Evolutionary conservation across 2,888 invertebrate genomes (phyloP).

Genomic region (Dryobotodes eremita): DNA sequence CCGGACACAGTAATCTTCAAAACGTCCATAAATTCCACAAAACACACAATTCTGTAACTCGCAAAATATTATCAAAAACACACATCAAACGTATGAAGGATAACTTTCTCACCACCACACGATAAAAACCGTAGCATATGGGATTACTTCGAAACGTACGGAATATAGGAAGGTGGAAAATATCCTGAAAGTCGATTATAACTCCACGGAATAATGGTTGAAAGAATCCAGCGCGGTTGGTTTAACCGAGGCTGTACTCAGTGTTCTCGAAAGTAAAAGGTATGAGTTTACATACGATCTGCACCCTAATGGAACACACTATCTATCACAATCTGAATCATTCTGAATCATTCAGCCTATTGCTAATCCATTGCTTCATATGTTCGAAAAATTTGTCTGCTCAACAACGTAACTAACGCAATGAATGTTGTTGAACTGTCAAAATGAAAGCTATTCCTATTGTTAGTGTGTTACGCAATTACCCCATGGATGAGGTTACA

Average conservation of each 20-base stretch:
- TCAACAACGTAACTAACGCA: no score
- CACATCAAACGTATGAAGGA: conserved; percentile 51
- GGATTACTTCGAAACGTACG: conserved; percentile 56
- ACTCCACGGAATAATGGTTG: conserved; percentile 83
- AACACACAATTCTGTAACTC: conserved; percentile 3
- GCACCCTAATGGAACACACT: no score
- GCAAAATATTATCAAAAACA: conserved; percentile 38
- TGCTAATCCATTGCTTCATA: no score
- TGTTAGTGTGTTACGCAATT: no score
- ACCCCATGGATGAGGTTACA: no score
- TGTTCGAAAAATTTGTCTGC: no score
- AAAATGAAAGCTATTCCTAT: no score
- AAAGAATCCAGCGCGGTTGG: conserved; percentile 84
- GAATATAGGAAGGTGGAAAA: conserved; percentile 70
- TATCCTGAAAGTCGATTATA: conserved; percentile 86
- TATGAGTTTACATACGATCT: not conserved
- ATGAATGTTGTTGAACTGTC: no score
- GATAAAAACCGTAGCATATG: conserved; percentile 54
- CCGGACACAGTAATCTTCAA: not conserved
- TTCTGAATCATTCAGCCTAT: no score
- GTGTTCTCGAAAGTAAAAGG: conserved; percentile 60
- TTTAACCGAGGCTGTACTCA: conserved; percentile 71
- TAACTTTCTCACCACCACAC: conserved; percentile 50
- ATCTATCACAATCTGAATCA: no score
- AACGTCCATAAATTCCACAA: conserved; percentile 2